Base-by-base conservation (phyloP, 53 echinoderm and acorn worm species). In the Actinopyga echinites region DNA sequence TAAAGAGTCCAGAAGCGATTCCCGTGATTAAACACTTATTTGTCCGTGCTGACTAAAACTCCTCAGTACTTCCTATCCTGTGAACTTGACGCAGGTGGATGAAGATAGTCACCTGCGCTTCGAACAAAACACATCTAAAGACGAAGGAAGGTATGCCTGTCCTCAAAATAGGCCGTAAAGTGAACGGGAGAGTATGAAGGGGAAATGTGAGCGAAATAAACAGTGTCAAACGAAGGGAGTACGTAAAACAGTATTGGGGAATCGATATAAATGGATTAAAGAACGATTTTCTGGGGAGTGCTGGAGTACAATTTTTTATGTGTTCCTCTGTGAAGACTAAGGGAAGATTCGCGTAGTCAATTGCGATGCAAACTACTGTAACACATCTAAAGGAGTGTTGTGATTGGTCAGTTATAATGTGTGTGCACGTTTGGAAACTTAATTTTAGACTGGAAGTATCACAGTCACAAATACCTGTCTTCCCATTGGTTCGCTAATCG, bases 231-330 rank as follows among this genome's bases (percentile, higher is more conserved):
- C 22, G 44, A 49, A 40, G 71, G 71, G 71, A 71, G 26, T 6
- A 36, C 42, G 71, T 71, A 40, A 42, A 42, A 40, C 71, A 11
- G 71, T 71, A 44, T 44, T 32, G 71, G 49, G 71, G 71, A 42
- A 71, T 71, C 71, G 71, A 71, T 71, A 71, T 71, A 42, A 71
- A 71, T 71, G 71, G 71, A 71, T 71, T 71, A 71, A 71, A 71
- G 71, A 71, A 71, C 71, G 71, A 71, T 71, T 71, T 71, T 71
- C 71, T 71, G 40, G 71, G 44, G 44, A 71, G 71, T 43, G 71
- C 71, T 24, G 71, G 44, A 42, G 71, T 40, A 71, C 20, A 49
- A 49, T 49, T 49, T 49, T 34, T 44, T 43, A 71, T 44, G 42
- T 71, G 71, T 42, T 71, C 71, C 71, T 40, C 44, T 44, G 43